Conservation (phyloP, 2,888 invertebrate genomes). For the Steinernema carpocapsae region DNA sequence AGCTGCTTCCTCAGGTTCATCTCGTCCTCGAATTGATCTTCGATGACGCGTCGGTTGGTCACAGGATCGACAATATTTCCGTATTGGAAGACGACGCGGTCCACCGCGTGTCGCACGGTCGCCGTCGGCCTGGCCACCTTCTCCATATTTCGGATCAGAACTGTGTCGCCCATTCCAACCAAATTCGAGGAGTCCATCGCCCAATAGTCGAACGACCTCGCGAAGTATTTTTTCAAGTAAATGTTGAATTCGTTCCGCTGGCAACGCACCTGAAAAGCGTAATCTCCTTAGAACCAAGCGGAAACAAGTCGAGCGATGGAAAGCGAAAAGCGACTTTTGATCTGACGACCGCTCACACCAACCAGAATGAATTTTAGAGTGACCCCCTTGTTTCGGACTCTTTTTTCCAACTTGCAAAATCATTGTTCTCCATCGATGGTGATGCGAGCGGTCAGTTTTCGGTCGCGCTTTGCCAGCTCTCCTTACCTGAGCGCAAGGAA, state of each 20-base stretch:
- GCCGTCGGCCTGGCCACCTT: slow-evolving; percentile 54
- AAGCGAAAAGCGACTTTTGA: no score
- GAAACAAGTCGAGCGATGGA: no score
- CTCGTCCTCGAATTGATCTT: slow-evolving; percentile 58
- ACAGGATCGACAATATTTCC: slow-evolving; percentile 63
- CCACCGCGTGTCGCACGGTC: slow-evolving; percentile 56
- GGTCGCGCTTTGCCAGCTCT: no score
- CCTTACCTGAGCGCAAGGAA: slow-evolving; percentile 59
- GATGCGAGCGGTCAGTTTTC: no score
- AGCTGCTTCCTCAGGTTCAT: slow-evolving; percentile 53
- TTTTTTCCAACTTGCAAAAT: no score
- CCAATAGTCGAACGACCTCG: slow-evolving; percentile 62
- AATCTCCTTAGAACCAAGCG: neutral
- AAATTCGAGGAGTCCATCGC: slow-evolving; percentile 53
- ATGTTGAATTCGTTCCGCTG: slow-evolving; percentile 63
- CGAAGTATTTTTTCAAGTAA: slow-evolving; percentile 65
- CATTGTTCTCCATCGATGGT: no score
- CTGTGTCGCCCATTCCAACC: slow-evolving; percentile 59
- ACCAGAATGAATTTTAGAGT: no score
- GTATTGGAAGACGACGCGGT: slow-evolving; percentile 59
- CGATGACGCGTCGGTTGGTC: slow-evolving; percentile 58
- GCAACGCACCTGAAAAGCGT: slow-evolving; percentile 55
- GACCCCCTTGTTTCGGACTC: no score
- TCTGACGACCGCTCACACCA: no score
- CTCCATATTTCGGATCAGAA: slow-evolving; percentile 57